Evolutionary conservation across 2,113 vertebrate genomes (phyloP).

Genomic region (Gambusia affinis): DNA sequence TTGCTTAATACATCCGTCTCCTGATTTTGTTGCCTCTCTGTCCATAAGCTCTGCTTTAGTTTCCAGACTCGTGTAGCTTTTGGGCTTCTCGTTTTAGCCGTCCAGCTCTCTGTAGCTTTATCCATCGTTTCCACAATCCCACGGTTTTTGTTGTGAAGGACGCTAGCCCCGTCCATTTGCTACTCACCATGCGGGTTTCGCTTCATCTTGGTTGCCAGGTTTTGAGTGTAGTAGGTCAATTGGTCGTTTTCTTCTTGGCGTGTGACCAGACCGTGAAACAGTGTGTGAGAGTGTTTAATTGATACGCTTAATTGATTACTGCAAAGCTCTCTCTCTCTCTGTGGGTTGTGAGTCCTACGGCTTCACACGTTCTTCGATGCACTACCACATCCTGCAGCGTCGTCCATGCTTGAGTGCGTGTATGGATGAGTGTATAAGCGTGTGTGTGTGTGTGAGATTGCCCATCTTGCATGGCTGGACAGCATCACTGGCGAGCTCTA

Average conservation of each 20-base stretch:
- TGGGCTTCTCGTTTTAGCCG: not conserved
- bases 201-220: conserved; percentile 37
- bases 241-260: conserved; percentile 52
- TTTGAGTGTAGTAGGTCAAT: conserved; percentile 61
- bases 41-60: not conserved
- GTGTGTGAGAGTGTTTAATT: conserved; percentile 1
- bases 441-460: conserved; percentile 20
- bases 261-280: conserved; percentile 20
- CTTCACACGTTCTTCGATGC: conserved; percentile 9
- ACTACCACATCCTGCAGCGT: conserved; percentile 17
- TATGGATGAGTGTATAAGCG: conserved; percentile 4
- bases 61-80: not conserved
- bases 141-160: not conserved
- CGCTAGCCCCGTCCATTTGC: not conserved
- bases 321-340: conserved; percentile 4
- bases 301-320: conserved; percentile 1
- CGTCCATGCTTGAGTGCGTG: not conserved
- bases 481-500: conserved; percentile 54
- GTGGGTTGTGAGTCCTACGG: conserved; percentile 12
- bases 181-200: conserved; percentile 1
- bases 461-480: conserved; percentile 46
- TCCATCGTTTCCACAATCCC: not conserved
- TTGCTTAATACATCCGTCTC: not conserved
- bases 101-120: not conserved
- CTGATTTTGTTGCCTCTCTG: not conserved